Conservation (phyloP, 2,888 invertebrate species). For the Cordilura impudica region DNA sequence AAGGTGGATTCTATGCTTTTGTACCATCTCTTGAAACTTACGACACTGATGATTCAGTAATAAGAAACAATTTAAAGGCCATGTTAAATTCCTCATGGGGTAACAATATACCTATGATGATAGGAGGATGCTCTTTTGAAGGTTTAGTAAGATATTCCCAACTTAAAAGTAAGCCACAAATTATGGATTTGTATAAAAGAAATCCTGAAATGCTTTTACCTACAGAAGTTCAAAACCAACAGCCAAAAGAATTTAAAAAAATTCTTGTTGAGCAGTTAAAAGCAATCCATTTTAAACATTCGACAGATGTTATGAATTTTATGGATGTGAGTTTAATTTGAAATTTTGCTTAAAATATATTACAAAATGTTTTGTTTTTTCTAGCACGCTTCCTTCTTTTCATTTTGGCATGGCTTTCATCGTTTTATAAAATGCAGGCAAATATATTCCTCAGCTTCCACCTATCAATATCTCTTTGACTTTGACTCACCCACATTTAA, state of each 20-base stretch:
- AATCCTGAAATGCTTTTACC: constrained; percentile 65
- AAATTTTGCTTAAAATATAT: no score
- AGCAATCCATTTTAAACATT: constrained; percentile 46
- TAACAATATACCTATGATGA: constrained; percentile 72
- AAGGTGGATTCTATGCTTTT: constrained; percentile 69
- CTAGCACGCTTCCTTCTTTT: constrained; percentile 61
- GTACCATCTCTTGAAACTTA: constrained; percentile 74
- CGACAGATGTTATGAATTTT: constrained; percentile 59
- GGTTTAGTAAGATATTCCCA: constrained; percentile 71
- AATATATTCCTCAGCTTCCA: no score
- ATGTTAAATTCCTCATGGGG: constrained; percentile 73
- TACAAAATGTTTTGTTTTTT: not conserved
- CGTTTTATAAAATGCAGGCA: constrained; percentile 66
- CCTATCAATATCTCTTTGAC: constrained; percentile 75
- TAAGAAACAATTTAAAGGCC: constrained; percentile 68
- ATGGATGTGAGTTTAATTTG: constrained; percentile 64
- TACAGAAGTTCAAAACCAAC: constrained; percentile 60
- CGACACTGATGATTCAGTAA: constrained; percentile 70
- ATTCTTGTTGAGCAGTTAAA: not conserved
- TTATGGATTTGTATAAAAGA: constrained; percentile 61
- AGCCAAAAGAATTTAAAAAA: constrained; percentile 58
- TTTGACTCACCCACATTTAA: constrained; percentile 75
- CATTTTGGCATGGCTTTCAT: constrained; percentile 75
- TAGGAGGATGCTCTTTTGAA: constrained; percentile 74
- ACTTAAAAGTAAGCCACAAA: constrained; percentile 63